These are phyloP conservation scores for Aphidius gifuensis DNA, from an alignment of 1,140 invertebrate genomes.

Conservation along the genomic window DNA sequence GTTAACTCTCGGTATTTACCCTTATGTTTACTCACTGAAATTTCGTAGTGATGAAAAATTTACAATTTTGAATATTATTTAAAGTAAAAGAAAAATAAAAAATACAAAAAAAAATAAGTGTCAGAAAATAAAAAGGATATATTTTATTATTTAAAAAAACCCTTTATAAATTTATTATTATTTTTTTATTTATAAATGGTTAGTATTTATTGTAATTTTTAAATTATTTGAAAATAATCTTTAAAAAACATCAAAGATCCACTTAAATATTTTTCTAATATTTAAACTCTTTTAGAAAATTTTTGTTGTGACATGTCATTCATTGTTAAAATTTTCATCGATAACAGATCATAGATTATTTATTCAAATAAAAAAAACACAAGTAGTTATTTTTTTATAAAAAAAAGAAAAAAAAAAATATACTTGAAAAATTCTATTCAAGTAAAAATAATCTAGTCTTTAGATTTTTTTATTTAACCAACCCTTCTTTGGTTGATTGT, in stretches of 20 bases:
- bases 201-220: constrained; percentile 2
- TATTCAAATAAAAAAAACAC: constrained; percentile 32
- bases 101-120: too few species aligned
- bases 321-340: constrained; percentile 26
- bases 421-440: too few species aligned
- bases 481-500: too few species aligned
- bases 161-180: constrained; percentile 5
- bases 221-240: constrained; percentile 30
- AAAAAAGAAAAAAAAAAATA: too few species aligned
- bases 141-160: not conserved
- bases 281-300: constrained; percentile 14
- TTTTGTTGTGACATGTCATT: constrained; percentile 40
- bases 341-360: constrained; percentile 40
- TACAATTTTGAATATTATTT: too few species aligned
- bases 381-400: too few species aligned
- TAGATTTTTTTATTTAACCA: too few species aligned
- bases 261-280: constrained; percentile 49
- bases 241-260: constrained; percentile 44
- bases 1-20: constrained; percentile 12
- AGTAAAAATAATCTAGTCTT: too few species aligned
- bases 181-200: constrained; percentile 2
- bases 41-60: not conserved
- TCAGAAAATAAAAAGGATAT: too few species aligned
- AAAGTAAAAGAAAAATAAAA: too few species aligned
- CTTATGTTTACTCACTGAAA: constrained; percentile 4